A percentile compares a stretch with the other conserved stretches of the same genome.
phyloP scores from a whole-genome alignment of 2,888 invertebrate genomes.

The Geotrupes spiniger region DNA sequence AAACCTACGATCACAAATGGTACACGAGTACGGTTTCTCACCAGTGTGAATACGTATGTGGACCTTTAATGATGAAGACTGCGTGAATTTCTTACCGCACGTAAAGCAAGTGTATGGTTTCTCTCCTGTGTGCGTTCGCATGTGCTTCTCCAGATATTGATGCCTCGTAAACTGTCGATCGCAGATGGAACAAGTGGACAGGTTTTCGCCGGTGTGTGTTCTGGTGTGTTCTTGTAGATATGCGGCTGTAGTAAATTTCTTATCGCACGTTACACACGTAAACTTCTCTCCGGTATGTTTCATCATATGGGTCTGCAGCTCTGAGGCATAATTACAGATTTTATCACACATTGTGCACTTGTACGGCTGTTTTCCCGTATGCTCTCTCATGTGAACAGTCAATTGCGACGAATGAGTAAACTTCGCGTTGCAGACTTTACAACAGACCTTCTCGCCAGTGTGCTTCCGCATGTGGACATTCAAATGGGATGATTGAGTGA shows the following conservation, averaged over 20 bases:
- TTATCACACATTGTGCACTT: slow-evolving; percentile 46
- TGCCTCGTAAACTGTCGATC: slow-evolving; percentile 54
- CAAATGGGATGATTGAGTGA: slow-evolving; percentile 61
- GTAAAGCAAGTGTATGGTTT: slow-evolving; percentile 44
- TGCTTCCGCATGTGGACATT: slow-evolving; percentile 59
- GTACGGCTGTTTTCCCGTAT: slow-evolving; percentile 48
- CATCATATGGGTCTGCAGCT: slow-evolving; percentile 44
- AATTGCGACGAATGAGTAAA: slow-evolving; percentile 48
- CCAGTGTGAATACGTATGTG: slow-evolving; percentile 45
- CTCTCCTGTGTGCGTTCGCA: slow-evolving; percentile 53
- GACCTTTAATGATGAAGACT: slow-evolving; percentile 46
- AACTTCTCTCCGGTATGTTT: slow-evolving; percentile 46
- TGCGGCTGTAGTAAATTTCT: slow-evolving; percentile 44
- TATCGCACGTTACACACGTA: slow-evolving; percentile 43
- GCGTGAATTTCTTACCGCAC: slow-evolving; percentile 46
- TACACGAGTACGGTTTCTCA: slow-evolving; percentile 45
- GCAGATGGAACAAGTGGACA: slow-evolving; percentile 48
- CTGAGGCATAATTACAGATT: slow-evolving; percentile 44
- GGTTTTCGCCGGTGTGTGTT: slow-evolving; percentile 47
- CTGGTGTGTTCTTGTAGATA: slow-evolving; percentile 43
- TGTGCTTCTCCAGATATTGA: slow-evolving; percentile 55
- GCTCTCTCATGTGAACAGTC: slow-evolving; percentile 46
- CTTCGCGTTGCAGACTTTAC: slow-evolving; percentile 42
- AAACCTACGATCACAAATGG: slow-evolving; percentile 42
- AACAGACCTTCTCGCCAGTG: slow-evolving; percentile 53